Evolutionary conservation across 30 jellyfish, hydroid and myxozoan species (phyloP), one percentile per base, ranked within the genome.

Genomic region (Hydra vulgaris): DNA sequence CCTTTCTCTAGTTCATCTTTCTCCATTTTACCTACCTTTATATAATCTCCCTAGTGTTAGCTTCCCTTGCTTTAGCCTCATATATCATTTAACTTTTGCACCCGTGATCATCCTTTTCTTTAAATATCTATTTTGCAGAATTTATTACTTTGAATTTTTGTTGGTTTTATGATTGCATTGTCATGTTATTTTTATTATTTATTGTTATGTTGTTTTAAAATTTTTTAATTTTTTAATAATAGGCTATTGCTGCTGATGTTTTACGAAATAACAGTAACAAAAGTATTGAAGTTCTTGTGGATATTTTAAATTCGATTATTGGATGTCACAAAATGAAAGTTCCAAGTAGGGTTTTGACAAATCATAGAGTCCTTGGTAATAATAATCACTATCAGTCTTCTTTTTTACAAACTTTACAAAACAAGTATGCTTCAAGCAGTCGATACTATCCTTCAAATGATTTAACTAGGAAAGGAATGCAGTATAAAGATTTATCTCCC

Each of bases 161-260:
- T n/a, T n/a, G n/a, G n/a, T n/a, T n/a, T n/a, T n/a, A n/a, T n/a
- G n/a, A n/a, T n/a, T n/a, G n/a, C n/a, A n/a, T n/a, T n/a, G n/a
- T n/a, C n/a, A n/a, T n/a, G n/a, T n/a, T n/a, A n/a, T n/a, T n/a
- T n/a, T n/a, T n/a, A n/a, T n/a, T n/a, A 3, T 40, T 40, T 3
- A 40, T 40, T 40, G 61, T 3, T 40, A 40, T 40, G 8, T 40
- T 5, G 61, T 40, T 40, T 40, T 3, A 3, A 40, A 1, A 68
- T 68, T 68, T 68, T 68, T 5, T 68, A 8, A 7, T 18, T 1
- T 74, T 83, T 55, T 24, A 26, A 70, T 76, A 40, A 26, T 86
- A 92, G 98, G 96, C 87, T 23, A 67, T 92, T 23, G 96, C 95
- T 20, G 77, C 88, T 15, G 95, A 86, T 15, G 80, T 89, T 19